Percentiles rank a stretch among this genome's conserved stretches.
phyloP scores from a whole-genome alignment of 2,888 invertebrate species.

The Orchestes rusci region DNA sequence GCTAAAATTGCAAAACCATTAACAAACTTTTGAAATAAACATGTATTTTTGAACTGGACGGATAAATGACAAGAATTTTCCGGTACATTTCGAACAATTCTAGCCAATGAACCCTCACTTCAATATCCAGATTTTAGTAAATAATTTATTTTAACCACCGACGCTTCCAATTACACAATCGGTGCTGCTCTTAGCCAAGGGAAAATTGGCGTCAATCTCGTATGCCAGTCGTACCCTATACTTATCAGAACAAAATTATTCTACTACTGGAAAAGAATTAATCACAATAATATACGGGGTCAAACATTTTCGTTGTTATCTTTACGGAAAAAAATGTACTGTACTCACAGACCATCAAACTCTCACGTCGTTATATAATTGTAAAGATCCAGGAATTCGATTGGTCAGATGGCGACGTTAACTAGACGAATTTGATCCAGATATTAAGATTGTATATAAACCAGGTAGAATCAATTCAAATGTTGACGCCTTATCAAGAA shows the following conservation, averaged over 20 bases:
- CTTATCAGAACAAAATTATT: slow-evolving; percentile 35
- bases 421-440: slow-evolving; percentile 16
- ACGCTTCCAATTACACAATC: slow-evolving; percentile 34
- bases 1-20: slow-evolving; percentile 22
- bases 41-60: slow-evolving; percentile 18
- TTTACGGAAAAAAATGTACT: slow-evolving; percentile 36
- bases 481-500: too few species aligned
- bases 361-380: slow-evolving; percentile 34
- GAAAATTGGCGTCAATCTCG: slow-evolving; percentile 32
- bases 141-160: slow-evolving; percentile 28
- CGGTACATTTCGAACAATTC: slow-evolving; percentile 19
- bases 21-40: slow-evolving; percentile 22
- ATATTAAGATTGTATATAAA: slow-evolving; percentile 10
- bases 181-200: slow-evolving; percentile 31
- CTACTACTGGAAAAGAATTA: slow-evolving; percentile 37
- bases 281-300: slow-evolving; percentile 36
- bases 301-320: slow-evolving; percentile 37
- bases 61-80: slow-evolving; percentile 13
- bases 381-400: slow-evolving; percentile 32
- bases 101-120: slow-evolving; percentile 23
- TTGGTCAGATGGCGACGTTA: slow-evolving; percentile 32
- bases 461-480: slow-evolving; percentile 8
- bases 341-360: slow-evolving; percentile 38
- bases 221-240: slow-evolving; percentile 36
- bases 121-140: slow-evolving; percentile 23